A percentile compares a stretch with the other conserved stretches of the same genome.
These are phyloP conservation scores for Bradynema listronoti DNA, from an alignment of 1,140 invertebrate genomes.

Conservation along the genomic window DNA sequence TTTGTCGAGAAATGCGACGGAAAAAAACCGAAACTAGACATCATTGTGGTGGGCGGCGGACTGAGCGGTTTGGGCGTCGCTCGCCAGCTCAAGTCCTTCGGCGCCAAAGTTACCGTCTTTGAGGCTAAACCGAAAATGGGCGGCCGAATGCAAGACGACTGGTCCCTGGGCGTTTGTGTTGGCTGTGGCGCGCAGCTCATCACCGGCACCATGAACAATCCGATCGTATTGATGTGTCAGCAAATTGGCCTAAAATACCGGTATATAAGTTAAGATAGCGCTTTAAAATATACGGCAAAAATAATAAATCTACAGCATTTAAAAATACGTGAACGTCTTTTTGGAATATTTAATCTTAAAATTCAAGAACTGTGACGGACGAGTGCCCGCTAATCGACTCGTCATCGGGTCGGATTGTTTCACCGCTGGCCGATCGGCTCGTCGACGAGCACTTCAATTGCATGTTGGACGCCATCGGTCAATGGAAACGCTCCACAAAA, in stretches of 20 bases:
- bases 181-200: constrained; percentile 60
- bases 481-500: constrained; percentile 55
- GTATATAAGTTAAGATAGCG: no score
- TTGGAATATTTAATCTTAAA: constrained; percentile 12
- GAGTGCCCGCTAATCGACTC: no score
- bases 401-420: no score
- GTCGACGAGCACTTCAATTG: constrained; percentile 61
- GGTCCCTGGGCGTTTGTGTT: constrained; percentile 51
- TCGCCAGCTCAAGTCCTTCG: constrained; percentile 58
- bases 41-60: constrained; percentile 61
- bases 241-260: constrained; percentile 56
- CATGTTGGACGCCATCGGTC: constrained; percentile 59
- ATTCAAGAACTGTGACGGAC: constrained; percentile 34
- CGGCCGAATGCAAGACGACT: constrained; percentile 60
- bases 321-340: no score
- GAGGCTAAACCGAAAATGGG: constrained; percentile 60
- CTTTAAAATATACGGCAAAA: constrained; percentile 3
- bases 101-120: constrained; percentile 60
- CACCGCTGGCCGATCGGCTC: constrained; percentile 52
- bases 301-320: constrained; percentile 10
- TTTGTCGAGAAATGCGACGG: background rate
- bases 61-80: constrained; percentile 60
- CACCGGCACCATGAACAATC: constrained; percentile 61
- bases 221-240: constrained; percentile 59
- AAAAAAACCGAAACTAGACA: constrained; percentile 35